Evolutionary conservation across 2,797 vertebrate genomes (phyloP), one percentile per base, ranked within the genome.

Genomic region (Lycodopsis pacificus): DNA sequence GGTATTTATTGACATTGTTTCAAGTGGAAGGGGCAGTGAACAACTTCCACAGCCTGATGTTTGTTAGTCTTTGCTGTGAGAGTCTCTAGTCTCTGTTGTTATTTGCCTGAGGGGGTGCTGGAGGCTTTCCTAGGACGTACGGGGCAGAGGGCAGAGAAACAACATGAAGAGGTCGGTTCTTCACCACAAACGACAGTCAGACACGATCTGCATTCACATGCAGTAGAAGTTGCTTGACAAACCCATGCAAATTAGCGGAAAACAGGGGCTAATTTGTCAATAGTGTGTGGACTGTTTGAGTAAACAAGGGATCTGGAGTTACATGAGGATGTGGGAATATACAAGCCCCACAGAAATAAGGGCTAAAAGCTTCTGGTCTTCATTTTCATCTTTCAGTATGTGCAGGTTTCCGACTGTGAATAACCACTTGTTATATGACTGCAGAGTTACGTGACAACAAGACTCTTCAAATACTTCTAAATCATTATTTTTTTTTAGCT

Each of bases 21-120:
- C 8, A 53, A 14, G n/a, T 4, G 0, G 10, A 64, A 25, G 20
- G 4, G 11, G 25, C 14, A 25, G 15, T 8, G 7, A 4, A 20
- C n/a, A 63, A 59, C 12, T 15, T 36, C 9, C 27, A 40, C 53
- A 58, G 15, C 40, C 6, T 48, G 17, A 65, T 59, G 64, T 65
- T 70, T 22, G n/a, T 25, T 25, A 14, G 22, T 14, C 51, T 64
- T 54, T 71, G 58, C 59, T 64, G 48, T 69, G n/a, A 0, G 22
- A 80, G 34, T 65, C 46, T 69, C 11, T 46, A 6, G 65, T 76
- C 65, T 73, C 53, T 19, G 65, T 58, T 57, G 25, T 44, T 56
- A 58, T 76, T 67, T 83, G 84, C 87, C 86, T 81, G 69, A 65
- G 61, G 82, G 71, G 70, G 65, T 57, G 84, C 79, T 85, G 65